Percentiles rank a stretch among this genome's conserved stretches.
Evolutionary conservation across 2,888 invertebrate species (phyloP).

Genomic region (Polyommatus iphigenia): DNA sequence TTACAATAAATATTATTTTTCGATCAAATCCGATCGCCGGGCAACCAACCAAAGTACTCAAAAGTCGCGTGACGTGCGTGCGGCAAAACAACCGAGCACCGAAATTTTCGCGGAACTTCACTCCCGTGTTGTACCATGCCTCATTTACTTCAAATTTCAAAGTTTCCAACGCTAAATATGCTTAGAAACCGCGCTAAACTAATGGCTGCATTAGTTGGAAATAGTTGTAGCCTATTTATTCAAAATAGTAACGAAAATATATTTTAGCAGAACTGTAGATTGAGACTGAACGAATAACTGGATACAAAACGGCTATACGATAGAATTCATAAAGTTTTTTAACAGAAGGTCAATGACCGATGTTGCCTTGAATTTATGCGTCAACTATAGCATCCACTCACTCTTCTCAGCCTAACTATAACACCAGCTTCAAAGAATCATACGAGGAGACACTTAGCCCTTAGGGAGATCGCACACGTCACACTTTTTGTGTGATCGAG

Average conservation of each 20-base stretch:
- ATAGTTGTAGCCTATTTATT: neutral
- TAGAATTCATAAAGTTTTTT: neutral
- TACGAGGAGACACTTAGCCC: neutral
- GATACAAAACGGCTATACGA: no score
- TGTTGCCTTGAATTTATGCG: neutral
- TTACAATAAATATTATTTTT: neutral
- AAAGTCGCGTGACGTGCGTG: slow-evolving; percentile 25
- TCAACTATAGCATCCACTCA: neutral
- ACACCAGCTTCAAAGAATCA: neutral
- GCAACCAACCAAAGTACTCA: neutral
- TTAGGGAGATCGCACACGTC: no score
- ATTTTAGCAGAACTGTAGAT: neutral
- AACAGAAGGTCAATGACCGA: neutral
- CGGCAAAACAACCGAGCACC: slow-evolving; percentile 8
- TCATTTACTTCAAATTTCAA: slow-evolving; percentile 6
- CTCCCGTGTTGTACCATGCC: neutral
- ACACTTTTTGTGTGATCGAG: no score
- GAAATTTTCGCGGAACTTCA: slow-evolving; percentile 22
- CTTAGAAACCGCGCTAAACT: neutral
- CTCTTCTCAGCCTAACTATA: no score
- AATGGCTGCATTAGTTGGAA: neutral
- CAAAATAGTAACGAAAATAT: neutral
- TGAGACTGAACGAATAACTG: neutral
- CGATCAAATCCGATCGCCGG: neutral
- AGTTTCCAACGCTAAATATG: slow-evolving; percentile 3